phyloP scores from a whole-genome alignment of 1,140 invertebrate species.

The Tetragonula clypearis region DNA sequence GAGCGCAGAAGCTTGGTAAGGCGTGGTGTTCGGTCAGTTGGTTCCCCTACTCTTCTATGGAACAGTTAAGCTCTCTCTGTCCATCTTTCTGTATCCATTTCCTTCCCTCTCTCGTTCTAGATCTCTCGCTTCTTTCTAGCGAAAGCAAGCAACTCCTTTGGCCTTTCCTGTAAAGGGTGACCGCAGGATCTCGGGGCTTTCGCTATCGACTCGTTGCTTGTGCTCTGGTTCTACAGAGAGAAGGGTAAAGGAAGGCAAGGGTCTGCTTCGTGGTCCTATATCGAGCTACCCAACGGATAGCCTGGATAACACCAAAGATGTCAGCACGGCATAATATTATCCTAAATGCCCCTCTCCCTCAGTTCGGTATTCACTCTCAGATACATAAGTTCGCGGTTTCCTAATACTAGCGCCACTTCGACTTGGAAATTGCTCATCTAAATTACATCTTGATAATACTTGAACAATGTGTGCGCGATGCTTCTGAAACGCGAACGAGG shows the following conservation, averaged over 20 bases:
- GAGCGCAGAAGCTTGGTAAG: slow-evolving; percentile 63
- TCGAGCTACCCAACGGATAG: slow-evolving; percentile 65
- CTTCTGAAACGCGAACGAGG: background rate
- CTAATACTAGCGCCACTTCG: slow-evolving; percentile 60
- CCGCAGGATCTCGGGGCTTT: slow-evolving; percentile 77
- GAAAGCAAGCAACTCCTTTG: slow-evolving; percentile 74
- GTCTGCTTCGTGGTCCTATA: slow-evolving; percentile 53
- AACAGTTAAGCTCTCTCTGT: slow-evolving; percentile 59
- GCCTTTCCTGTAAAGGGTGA: slow-evolving; percentile 76
- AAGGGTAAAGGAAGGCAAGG: slow-evolving; percentile 59
- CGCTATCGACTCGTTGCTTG: slow-evolving; percentile 76
- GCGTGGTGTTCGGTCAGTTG: slow-evolving; percentile 69
- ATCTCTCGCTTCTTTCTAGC: slow-evolving; percentile 43
- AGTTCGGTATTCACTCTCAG: slow-evolving; percentile 68
- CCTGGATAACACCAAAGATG: slow-evolving; percentile 74
- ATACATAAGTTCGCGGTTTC: slow-evolving; percentile 69
- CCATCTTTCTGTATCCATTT: background rate
- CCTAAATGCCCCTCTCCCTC: slow-evolving; percentile 57
- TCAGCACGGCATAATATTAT: slow-evolving; percentile 73
- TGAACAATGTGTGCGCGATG: slow-evolving; percentile 30
- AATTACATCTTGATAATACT: slow-evolving; percentile 56
- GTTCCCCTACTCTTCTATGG: slow-evolving; percentile 59
- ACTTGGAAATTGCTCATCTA: slow-evolving; percentile 61
- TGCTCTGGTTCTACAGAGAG: slow-evolving; percentile 46
- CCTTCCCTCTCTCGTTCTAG: background rate